A percentile compares a stretch with the other conserved stretches of the same genome.
Evolutionary conservation across 1,140 invertebrate species (phyloP).

Genomic region (Pinna nobilis): DNA sequence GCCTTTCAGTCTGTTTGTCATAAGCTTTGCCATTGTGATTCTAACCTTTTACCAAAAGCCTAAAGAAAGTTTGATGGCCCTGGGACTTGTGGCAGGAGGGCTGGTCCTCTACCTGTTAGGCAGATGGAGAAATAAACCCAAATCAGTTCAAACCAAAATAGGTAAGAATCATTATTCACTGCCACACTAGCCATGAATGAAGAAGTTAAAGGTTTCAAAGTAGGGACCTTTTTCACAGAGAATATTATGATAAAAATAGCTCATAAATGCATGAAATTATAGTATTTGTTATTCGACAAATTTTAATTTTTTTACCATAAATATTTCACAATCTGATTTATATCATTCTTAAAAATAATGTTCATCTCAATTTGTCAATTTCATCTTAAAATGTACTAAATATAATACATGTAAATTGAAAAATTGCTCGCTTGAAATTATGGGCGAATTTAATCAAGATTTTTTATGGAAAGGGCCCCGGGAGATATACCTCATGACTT

Average conservation of each 20-base stretch:
- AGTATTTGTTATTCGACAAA: neutral
- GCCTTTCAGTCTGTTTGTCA: constrained; percentile 62
- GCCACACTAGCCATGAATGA: neutral
- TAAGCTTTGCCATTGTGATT: constrained; percentile 64
- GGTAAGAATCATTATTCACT: constrained; percentile 80
- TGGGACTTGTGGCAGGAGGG: constrained; percentile 78
- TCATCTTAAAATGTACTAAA: no score
- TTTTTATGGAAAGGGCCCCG: no score
- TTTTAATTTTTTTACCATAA: neutral
- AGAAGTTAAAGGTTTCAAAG: neutral
- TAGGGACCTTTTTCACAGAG: no score
- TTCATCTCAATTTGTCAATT: no score
- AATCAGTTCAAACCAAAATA: constrained; percentile 80
- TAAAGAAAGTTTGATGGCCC: constrained; percentile 86
- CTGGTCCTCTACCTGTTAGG: constrained; percentile 77
- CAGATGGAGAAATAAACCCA: constrained; percentile 80
- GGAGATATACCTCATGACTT: no score
- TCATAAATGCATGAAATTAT: neutral
- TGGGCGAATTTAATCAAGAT: no score
- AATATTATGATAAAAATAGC: neutral
- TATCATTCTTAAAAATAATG: no score
- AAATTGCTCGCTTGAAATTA: no score
- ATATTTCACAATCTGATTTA: neutral
- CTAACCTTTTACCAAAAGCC: constrained; percentile 82
- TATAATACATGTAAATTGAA: no score